A percentile compares a stretch with the other conserved stretches of the same genome.
Conservation (phyloP, 2,888 invertebrate genomes). For the Hydrotaea diabolus region DNA sequence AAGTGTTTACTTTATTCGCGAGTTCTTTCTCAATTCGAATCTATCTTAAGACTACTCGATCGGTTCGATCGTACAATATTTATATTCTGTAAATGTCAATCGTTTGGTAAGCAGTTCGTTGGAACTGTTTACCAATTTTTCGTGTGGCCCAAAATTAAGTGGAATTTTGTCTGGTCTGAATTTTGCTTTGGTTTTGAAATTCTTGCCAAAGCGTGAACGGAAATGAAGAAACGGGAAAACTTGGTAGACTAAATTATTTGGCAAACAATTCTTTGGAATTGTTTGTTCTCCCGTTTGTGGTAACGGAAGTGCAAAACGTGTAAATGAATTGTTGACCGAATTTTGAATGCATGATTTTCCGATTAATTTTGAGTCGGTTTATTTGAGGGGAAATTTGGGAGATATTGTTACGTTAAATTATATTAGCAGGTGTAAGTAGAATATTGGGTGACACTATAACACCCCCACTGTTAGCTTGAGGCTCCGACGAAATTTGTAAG, state of each 20-base stretch:
- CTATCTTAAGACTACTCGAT: neutral
- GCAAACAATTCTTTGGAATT: neutral
- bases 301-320: neutral
- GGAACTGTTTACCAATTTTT: neutral
- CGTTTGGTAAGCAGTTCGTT: neutral
- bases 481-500: slow-evolving; percentile 44
- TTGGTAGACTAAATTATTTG: neutral
- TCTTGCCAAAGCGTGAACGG: neutral
- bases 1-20: neutral
- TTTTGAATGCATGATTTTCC: too few relatives aligned
- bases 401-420: neutral
- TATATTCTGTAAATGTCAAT: neutral
- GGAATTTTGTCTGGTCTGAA: neutral
- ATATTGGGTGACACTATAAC: slow-evolving; percentile 21
- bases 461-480: slow-evolving; percentile 48
- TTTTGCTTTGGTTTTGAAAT: neutral
- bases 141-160: neutral
- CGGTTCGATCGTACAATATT: neutral
- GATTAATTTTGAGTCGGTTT: neutral
- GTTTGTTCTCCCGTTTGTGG: neutral
- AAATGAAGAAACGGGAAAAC: neutral
- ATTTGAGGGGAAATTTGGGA: neutral
- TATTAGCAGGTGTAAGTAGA: neutral
- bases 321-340: too few relatives aligned
- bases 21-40: neutral